These are phyloP conservation scores for Microctenopoma lineatum DNA, from an alignment of 2,797 vertebrate genomes.

Conservation along the genomic window DNA sequence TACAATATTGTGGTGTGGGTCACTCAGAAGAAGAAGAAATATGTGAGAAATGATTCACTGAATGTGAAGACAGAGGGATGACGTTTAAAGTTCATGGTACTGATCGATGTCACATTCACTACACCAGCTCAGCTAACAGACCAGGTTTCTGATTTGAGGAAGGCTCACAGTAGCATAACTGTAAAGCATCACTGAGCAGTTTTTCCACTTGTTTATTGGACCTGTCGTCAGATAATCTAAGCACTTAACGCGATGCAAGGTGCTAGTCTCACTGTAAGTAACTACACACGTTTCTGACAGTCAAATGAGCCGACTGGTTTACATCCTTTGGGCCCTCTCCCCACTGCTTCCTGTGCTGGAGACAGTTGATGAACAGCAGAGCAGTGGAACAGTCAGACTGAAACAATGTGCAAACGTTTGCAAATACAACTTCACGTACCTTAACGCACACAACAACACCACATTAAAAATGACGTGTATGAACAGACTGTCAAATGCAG, in stretches of 20 bases:
- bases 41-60: no score
- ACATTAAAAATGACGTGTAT: neutral
- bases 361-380: conserved; percentile 53
- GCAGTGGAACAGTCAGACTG: conserved; percentile 10
- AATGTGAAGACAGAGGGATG: no score
- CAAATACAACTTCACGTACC: neutral
- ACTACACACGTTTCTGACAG: conserved; percentile 8
- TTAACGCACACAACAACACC: neutral
- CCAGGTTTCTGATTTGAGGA: neutral
- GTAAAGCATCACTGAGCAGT: neutral
- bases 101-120: no score
- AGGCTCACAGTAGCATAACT: conserved; percentile 7
- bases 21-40: no score
- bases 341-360: conserved; percentile 40
- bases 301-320: conserved; percentile 7
- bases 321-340: conserved; percentile 7
- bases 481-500: conserved; percentile 1
- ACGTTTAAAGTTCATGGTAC: no score
- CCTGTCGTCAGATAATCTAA: conserved; percentile 33
- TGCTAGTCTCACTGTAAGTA: neutral
- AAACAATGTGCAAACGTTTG: conserved; percentile 21
- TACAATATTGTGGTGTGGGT: no score
- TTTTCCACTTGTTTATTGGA: conserved; percentile 40
- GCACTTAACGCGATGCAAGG: conserved; percentile 17
- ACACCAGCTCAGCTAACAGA: neutral